Evolutionary conservation across 53 echinoderm and acorn worm genomes (phyloP).

Genomic region (Paracentrotus lividus): DNA sequence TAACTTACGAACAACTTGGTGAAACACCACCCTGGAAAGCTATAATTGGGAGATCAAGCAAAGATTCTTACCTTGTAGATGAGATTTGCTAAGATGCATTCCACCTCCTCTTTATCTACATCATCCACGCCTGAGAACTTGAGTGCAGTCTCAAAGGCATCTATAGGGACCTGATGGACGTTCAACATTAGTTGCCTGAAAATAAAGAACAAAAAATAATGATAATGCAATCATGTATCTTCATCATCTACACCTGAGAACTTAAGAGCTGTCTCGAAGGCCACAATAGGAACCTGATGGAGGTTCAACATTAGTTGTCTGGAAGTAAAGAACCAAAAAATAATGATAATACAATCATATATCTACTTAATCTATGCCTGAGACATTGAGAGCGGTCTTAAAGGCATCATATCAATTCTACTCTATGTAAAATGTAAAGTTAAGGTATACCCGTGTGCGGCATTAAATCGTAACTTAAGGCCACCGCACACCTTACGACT

Average conservation of each 20-base stretch:
- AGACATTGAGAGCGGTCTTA: constrained; percentile 81
- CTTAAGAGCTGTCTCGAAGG: constrained; percentile 83
- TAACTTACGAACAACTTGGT: too few species aligned
- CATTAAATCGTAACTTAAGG: too few species aligned
- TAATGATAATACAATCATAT: neutral
- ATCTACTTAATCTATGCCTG: constrained; percentile 87
- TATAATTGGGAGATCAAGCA: neutral
- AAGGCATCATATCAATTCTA: too few species aligned
- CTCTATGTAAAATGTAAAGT: too few species aligned
- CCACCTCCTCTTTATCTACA: constrained; percentile 92
- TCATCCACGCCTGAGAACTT: constrained; percentile 89
- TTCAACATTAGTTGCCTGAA: constrained; percentile 90
- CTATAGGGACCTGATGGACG: constrained; percentile 86
- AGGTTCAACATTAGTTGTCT: constrained; percentile 90
- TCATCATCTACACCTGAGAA: constrained; percentile 89
- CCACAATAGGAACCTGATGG: constrained; percentile 86
- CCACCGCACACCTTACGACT: too few species aligned
- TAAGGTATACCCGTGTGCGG: too few species aligned
- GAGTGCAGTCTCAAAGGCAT: constrained; percentile 85
- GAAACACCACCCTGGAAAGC: too few species aligned
- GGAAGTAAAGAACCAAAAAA: neutral
- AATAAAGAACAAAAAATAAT: neutral
- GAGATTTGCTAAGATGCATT: constrained; percentile 96
- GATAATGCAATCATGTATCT: constrained; percentile 52
- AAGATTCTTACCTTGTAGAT: constrained; percentile 82